phyloP scores from a whole-genome alignment of 1,140 invertebrate species.

The Solenopsis fugax region DNA sequence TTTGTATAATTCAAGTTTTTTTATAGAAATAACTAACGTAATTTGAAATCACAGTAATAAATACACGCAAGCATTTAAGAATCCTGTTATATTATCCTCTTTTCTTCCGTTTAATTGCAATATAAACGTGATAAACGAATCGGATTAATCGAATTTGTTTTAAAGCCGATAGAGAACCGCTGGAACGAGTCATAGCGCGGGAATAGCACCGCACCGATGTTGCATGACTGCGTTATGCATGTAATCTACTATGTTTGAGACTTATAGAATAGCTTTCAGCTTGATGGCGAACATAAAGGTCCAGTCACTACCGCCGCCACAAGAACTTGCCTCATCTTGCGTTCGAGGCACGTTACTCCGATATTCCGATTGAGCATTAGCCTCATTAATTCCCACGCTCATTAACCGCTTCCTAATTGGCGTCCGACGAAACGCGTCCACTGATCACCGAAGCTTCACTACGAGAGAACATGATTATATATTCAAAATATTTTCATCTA shows the following conservation, averaged over 20 bases:
- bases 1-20: neutral
- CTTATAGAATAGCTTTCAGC: slow-evolving; percentile 80
- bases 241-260: slow-evolving; percentile 80
- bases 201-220: slow-evolving; percentile 76
- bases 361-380: slow-evolving; percentile 59
- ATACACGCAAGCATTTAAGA: neutral
- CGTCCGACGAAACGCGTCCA: slow-evolving; percentile 2
- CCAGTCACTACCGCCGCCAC: slow-evolving; percentile 59
- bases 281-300: slow-evolving; percentile 71
- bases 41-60: slow-evolving; percentile 1
- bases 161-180: slow-evolving; percentile 66
- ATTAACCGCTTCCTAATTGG: slow-evolving; percentile 59
- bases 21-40: no score
- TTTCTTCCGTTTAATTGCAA: neutral
- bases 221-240: slow-evolving; percentile 80
- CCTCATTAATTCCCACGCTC: slow-evolving; percentile 54
- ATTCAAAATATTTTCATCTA: slow-evolving; percentile 7
- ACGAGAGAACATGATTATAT: neutral
- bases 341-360: slow-evolving; percentile 10
- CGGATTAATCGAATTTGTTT: neutral
- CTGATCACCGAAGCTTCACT: neutral
- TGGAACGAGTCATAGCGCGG: slow-evolving; percentile 73
- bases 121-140: neutral
- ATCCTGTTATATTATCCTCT: neutral
- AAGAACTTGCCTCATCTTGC: slow-evolving; percentile 48